Evolutionary conservation across 2,113 vertebrate genomes (phyloP), one percentile per base, ranked within the genome.

Genomic region (Neotoma lepida): DNA sequence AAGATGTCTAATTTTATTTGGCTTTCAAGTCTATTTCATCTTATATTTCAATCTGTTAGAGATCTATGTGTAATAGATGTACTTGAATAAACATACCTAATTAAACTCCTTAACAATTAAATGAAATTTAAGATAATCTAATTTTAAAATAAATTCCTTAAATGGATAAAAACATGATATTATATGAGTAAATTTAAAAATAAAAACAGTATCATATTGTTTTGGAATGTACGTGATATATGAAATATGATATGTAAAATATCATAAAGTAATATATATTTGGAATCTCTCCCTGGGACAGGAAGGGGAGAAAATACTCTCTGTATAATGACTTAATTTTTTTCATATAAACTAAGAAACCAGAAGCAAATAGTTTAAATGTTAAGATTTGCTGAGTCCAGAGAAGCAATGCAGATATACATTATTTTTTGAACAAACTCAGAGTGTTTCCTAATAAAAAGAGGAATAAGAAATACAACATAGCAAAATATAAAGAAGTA

Each of bases 111-210:
- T 88, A 4, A 39, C 7, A 22, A 88, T 88, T 77, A 92, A 89
- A 56, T 77, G 2, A 61, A 24, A 33, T 30, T 86, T 76, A 71
- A 93, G 2, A 51, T 64, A 61, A 44, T 54, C 5, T 91, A 9
- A 89, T 74, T 93, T 95, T 93, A 56, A 88, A 95, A 70, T 71
- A 70, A 94, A 82, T 41, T 15, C 10, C 49, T 1, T 0, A 54
- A 89, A 88, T 30, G 0, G 3, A 73, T 66, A 35, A 66, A 70
- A 70, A 95, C 71, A 49, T 56, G 10, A 6, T 73, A 84, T 41
- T 17, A 13, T 20, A 41, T 71, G 74, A 14, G 12, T 49, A 86
- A 73, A 88, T 70, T 70, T 74, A 49, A 81, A 35, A 54, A 13
- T 76, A 46, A 64, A 78, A 28, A 26, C 78, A 90, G 46, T 92